Evolutionary conservation across 2,113 vertebrate genomes (phyloP).

Genomic region (Forbesichthys papilliferus): DNA sequence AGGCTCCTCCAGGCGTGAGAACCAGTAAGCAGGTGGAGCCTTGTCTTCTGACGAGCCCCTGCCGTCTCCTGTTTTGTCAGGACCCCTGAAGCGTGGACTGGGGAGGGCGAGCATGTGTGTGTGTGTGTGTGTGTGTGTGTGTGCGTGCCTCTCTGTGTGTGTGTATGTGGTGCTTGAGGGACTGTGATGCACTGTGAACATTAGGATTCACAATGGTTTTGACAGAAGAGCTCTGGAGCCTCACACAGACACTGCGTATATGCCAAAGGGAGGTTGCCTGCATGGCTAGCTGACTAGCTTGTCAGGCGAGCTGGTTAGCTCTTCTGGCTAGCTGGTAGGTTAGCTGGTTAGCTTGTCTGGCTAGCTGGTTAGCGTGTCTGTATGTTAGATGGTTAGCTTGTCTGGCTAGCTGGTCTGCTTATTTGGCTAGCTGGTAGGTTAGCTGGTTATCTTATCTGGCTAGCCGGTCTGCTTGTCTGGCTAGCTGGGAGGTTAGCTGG

Average conservation of each 20-base stretch:
- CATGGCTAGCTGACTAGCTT: constrained; percentile 39
- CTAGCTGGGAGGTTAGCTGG: neutral
- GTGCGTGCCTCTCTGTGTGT: neutral
- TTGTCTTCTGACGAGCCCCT: constrained; percentile 72
- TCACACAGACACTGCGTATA: constrained; percentile 60
- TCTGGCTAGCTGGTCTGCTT: neutral
- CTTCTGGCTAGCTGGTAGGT: constrained; percentile 6
- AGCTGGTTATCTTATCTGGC: neutral
- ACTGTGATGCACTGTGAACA: constrained; percentile 62
- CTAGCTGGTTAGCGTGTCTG: neutral
- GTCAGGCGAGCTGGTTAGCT: constrained; percentile 35
- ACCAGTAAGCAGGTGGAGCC: constrained; percentile 72
- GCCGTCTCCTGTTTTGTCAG: constrained; percentile 73
- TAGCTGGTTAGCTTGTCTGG: neutral
- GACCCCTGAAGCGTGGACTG: constrained; percentile 66
- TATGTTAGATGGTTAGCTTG: neutral
- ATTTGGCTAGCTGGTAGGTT: neutral
- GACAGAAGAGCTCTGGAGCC: constrained; percentile 60
- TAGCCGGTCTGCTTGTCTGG: neutral
- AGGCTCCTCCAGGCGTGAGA: constrained; percentile 75
- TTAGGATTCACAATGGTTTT: constrained; percentile 72
- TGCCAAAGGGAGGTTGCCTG: constrained; percentile 50
- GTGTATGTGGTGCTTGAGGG: constrained; percentile 6
- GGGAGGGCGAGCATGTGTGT: constrained; percentile 31
- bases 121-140: neutral